Base-by-base conservation (phyloP, 1,140 invertebrate genomes). In the Drosophila sturtevanti region DNA sequence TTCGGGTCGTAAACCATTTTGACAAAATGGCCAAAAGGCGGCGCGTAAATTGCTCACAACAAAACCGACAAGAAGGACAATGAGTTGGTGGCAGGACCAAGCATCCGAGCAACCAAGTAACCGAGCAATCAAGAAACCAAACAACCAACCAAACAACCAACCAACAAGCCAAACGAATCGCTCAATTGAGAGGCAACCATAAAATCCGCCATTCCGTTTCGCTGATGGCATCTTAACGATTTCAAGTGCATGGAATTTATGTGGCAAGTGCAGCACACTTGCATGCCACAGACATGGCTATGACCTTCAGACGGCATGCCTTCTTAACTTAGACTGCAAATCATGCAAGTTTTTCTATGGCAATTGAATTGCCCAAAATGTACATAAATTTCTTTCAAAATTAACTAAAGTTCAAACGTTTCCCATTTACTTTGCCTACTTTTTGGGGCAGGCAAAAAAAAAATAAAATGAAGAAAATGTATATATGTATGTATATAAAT, bases 1-100 rank as follows among this genome's bases (percentile, higher is more conserved):
- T 7, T 14, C 41, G 41, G 76, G 63, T 65, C 79, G 85, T 79
- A 85, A 90, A 81, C 81, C 77, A 63, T 74, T 77, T 73, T 66
- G 37, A 76, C 63, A 60, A 89, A 66, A 60, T 63, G 71, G 59
- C 67, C 75, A 72, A 56, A 51, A 66, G 65, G 24, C 41, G 55
- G 24, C 59, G 65, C 63, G 66, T 75, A 72, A 79, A 79, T 63
- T 81, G 80, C 68, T 74, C 60, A 75, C 56, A 81, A 31, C 6
- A 51, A 37, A 55, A 14, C 14, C 38, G 7, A 9, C 6, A 4
- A 24, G 18, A 38, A 51, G 58, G 37, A 62, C 59, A 48, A 38
- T 41, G n/a, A 41, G 61, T 34, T 16, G 2, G 41, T 18, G 4
- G 14, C 12, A 2, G 16, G n/a, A n/a, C n/a, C n/a, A n/a, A n/a